A percentile compares a stretch with the other conserved stretches of the same genome.
Conservation (phyloP, 2,113 vertebrate genomes). For the Psophia crepitans region DNA sequence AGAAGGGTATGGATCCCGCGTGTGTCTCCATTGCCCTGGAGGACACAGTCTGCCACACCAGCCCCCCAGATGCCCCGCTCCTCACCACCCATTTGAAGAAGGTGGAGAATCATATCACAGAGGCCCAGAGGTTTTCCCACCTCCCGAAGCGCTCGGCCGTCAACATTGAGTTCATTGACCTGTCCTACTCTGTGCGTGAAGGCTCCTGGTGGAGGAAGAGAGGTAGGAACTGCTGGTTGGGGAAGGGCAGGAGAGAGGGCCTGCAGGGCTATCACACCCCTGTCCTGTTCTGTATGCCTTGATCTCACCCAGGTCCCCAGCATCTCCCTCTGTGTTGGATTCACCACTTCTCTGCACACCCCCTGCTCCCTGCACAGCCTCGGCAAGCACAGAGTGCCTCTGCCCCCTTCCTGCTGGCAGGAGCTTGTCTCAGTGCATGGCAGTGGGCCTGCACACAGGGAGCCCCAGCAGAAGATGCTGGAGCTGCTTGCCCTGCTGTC, state of each 20-base stretch:
- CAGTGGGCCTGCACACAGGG: background rate
- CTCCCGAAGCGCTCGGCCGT: slow-evolving; percentile 92
- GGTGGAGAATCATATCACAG: slow-evolving; percentile 98
- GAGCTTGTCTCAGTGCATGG: background rate
- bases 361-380: background rate
- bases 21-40: slow-evolving; percentile 89
- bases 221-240: slow-evolving; percentile 73
- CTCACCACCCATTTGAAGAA: slow-evolving; percentile 95
- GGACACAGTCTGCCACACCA: slow-evolving; percentile 80
- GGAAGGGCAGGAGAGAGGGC: background rate
- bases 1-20: slow-evolving; percentile 76
- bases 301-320: background rate
- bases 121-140: slow-evolving; percentile 95
- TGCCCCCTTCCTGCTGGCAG: background rate
- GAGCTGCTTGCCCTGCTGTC: background rate
- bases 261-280: background rate
- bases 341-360: background rate
- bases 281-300: background rate
- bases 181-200: slow-evolving; percentile 94
- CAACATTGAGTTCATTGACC: slow-evolving; percentile 92
- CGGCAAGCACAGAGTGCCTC: background rate
- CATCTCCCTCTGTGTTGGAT: background rate
- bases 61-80: slow-evolving; percentile 81
- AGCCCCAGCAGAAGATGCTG: background rate
- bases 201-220: slow-evolving; percentile 93